phyloP scores from a whole-genome alignment of 2,888 invertebrate genomes.

The Salticus scenicus region DNA sequence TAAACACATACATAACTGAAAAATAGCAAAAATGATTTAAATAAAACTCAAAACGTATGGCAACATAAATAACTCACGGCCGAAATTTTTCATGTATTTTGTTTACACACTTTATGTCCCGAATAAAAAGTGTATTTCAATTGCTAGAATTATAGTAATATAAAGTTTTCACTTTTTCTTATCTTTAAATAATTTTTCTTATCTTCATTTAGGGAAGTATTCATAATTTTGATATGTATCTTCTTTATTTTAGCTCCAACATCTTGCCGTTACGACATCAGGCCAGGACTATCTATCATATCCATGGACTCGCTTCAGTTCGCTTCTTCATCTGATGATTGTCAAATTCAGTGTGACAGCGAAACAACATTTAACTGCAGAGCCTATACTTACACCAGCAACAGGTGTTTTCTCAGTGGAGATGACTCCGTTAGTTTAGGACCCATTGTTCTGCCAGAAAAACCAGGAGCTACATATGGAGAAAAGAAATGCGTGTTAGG shows the following conservation, averaged over 20 bases:
- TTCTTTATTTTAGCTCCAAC: constrained; percentile 74
- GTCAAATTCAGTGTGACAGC: constrained; percentile 77
- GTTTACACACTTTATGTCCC: too few species aligned
- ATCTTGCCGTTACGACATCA: constrained; percentile 76
- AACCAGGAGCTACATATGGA: constrained; percentile 73
- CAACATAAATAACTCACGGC: too few species aligned
- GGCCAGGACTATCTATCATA: constrained; percentile 75
- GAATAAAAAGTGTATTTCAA: too few species aligned
- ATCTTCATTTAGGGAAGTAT: too few species aligned
- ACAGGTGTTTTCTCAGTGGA: constrained; percentile 77
- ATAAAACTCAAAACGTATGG: too few species aligned
- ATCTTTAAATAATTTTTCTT: too few species aligned
- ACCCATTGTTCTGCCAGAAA: constrained; percentile 73
- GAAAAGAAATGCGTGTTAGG: constrained; percentile 77
- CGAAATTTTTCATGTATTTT: too few species aligned
- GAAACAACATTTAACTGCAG: constrained; percentile 76
- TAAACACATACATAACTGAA: too few species aligned
- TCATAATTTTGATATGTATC: too few species aligned
- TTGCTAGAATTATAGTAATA: too few species aligned
- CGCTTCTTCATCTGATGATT: constrained; percentile 76
- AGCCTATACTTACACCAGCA: constrained; percentile 76
- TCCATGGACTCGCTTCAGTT: constrained; percentile 77
- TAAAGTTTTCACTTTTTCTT: too few species aligned
- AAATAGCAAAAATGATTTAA: too few species aligned
- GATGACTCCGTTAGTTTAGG: constrained; percentile 76